Conservation (phyloP, 2,888 invertebrate species). For the Noctuana brunneofusca region DNA sequence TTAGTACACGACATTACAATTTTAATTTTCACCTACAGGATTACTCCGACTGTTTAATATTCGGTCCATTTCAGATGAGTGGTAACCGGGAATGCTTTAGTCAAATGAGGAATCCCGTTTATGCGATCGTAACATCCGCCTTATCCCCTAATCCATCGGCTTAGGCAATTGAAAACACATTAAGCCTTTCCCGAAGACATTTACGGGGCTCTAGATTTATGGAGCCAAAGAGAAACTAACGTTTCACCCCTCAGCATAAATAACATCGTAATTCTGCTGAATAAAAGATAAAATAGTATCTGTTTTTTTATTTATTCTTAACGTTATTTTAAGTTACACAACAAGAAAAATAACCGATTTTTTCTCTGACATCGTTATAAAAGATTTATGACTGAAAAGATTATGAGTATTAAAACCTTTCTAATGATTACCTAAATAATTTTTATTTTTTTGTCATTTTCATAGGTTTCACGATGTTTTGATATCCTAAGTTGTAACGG, state of each 20-base stretch:
- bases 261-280: constrained; percentile 36
- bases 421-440: too few relatives aligned
- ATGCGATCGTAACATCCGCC: constrained; percentile 43
- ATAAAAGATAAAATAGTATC: constrained; percentile 11
- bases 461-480: too few relatives aligned
- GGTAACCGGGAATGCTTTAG: constrained; percentile 29
- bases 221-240: constrained; percentile 45
- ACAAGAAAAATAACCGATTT: too few relatives aligned
- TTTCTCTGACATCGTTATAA: too few relatives aligned
- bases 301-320: not conserved
- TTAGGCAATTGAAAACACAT: constrained; percentile 60
- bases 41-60: constrained; percentile 15
- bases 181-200: constrained; percentile 56
- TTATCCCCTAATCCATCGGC: constrained; percentile 59
- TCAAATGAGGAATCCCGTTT: constrained; percentile 37
- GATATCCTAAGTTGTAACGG: too few relatives aligned
- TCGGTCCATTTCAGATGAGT: constrained; percentile 22
- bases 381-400: too few relatives aligned
- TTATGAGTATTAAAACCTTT: too few relatives aligned
- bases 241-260: constrained; percentile 40
- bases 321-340: too few relatives aligned
- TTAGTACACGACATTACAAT: constrained; percentile 30
- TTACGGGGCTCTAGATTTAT: constrained; percentile 60
- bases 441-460: too few relatives aligned
- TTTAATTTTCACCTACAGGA: constrained; percentile 40